A percentile compares a stretch with the other conserved stretches of the same genome.
Evolutionary conservation across 2,113 vertebrate species (phyloP).

Genomic region (Notiomystis cincta): DNA sequence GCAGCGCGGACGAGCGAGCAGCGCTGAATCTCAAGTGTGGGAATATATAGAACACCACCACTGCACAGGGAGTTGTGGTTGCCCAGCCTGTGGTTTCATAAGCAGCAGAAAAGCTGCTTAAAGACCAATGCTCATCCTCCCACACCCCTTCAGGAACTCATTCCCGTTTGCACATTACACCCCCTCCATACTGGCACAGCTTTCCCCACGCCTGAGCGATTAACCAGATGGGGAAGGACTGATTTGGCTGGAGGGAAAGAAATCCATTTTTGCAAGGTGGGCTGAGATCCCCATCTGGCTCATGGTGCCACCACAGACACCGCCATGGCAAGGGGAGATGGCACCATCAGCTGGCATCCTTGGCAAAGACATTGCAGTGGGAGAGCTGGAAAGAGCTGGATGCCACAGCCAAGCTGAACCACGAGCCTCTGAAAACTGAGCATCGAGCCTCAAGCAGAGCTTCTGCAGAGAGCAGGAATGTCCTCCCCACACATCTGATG

Average conservation of each 20-base stretch:
- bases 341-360: background rate
- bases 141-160: conserved; percentile 27
- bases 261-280: conserved; percentile 5
- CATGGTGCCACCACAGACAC: background rate
- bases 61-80: background rate
- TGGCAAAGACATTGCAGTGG: background rate
- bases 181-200: conserved; percentile 36
- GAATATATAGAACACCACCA: background rate
- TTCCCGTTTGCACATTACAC: conserved; percentile 22
- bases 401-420: background rate
- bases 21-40: background rate
- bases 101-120: conserved; percentile 21
- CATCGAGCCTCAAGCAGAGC: background rate
- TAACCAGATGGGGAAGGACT: conserved; percentile 40
- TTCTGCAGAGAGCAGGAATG: background rate
- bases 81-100: conserved; percentile 44
- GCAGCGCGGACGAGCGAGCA: background rate
- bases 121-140: conserved; percentile 25
- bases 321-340: rapidly evolving
- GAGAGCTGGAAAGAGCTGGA: background rate
- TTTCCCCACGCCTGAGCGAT: conserved; percentile 13
- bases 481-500: background rate
- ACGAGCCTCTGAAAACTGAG: background rate
- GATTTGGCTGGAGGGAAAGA: background rate
- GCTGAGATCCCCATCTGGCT: conserved; percentile 24